These are phyloP conservation scores for Brachionus rotundiformis DNA, from an alignment of 1,140 invertebrate genomes.

Conservation along the genomic window DNA sequence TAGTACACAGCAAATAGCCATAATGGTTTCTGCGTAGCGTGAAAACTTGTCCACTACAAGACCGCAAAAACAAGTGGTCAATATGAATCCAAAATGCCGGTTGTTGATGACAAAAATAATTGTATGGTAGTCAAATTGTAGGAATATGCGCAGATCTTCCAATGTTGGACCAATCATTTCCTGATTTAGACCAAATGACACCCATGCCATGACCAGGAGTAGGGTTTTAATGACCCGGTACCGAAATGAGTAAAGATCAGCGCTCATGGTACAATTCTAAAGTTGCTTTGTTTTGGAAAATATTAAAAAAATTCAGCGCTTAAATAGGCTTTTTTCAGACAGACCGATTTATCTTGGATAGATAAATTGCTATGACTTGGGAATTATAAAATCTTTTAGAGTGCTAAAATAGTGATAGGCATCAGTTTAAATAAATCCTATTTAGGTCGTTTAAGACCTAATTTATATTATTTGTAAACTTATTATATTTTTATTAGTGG, in stretches of 20 bases:
- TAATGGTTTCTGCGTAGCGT: neutral
- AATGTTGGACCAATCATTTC: constrained; percentile 40
- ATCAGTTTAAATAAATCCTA: neutral
- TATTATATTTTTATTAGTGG: too few relatives aligned
- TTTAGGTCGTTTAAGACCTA: neutral
- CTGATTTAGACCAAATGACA: constrained; percentile 21
- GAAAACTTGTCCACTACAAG: neutral
- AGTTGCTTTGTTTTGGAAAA: neutral
- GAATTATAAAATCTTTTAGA: neutral
- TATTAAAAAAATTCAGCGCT: neutral
- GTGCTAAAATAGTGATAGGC: neutral
- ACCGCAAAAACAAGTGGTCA: neutral
- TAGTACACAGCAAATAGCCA: neutral
- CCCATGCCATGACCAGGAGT: neutral
- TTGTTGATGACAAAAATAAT: neutral
- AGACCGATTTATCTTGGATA: neutral
- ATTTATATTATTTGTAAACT: neutral
- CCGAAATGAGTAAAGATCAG: neutral
- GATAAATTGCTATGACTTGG: neutral
- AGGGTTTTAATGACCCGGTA: neutral
- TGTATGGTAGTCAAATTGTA: neutral
- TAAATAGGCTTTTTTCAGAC: neutral
- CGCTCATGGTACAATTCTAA: neutral
- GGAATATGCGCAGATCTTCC: neutral
- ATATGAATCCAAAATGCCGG: neutral